A percentile compares a stretch with the other conserved stretches of the same genome.
Evolutionary conservation across 2,797 vertebrate genomes (phyloP).

Genomic region (Champsocephalus esox): DNA sequence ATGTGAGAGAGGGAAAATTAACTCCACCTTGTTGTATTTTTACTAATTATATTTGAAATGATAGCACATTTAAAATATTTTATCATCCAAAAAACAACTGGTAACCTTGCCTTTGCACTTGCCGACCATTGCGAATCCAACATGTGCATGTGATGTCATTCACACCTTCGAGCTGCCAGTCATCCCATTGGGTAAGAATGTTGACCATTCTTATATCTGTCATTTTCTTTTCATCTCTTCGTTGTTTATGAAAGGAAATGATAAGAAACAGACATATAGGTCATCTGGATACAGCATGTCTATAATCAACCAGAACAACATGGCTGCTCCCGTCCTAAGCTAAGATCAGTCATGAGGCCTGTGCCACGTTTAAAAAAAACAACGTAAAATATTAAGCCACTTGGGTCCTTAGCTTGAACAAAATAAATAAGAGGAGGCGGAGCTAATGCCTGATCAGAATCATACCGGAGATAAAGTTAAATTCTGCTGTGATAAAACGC

Average conservation of each 20-base stretch:
- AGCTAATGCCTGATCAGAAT: too few relatives aligned
- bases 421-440: too few relatives aligned
- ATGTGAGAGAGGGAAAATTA: neutral
- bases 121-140: slow-evolving; percentile 28
- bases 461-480: too few relatives aligned
- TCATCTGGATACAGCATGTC: slow-evolving; percentile 68
- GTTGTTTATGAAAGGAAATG: slow-evolving; percentile 46
- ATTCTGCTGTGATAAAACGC: too few relatives aligned
- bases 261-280: slow-evolving; percentile 59
- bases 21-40: slow-evolving; percentile 5
- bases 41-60: slow-evolving; percentile 8
- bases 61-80: slow-evolving; percentile 23
- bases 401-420: too few relatives aligned
- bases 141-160: slow-evolving; percentile 57
- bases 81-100: slow-evolving; percentile 32
- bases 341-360: too few relatives aligned
- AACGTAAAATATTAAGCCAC: too few relatives aligned
- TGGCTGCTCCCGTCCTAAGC: neutral
- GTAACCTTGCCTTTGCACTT: slow-evolving; percentile 39
- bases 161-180: slow-evolving; percentile 51
- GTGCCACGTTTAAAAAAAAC: too few relatives aligned
- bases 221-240: slow-evolving; percentile 39
- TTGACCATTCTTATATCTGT: slow-evolving; percentile 28
- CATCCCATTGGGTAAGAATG: slow-evolving; percentile 56
- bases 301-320: slow-evolving; percentile 25